Conservation (phyloP, 2,888 invertebrate genomes). For the Pollenia griseotomentosa region DNA sequence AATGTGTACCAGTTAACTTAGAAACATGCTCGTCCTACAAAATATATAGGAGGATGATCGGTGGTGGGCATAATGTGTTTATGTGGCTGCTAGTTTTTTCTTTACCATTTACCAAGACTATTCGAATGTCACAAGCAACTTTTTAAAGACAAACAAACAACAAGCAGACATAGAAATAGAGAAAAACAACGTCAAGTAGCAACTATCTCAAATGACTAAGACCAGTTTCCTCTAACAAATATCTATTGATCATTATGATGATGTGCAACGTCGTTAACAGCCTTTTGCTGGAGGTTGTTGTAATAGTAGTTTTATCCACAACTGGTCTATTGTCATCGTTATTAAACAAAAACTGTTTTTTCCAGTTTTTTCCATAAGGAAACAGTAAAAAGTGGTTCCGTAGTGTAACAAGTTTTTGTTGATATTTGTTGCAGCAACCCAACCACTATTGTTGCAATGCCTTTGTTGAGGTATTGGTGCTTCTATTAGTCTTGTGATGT, state of each 20-base stretch:
- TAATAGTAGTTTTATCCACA: constrained; percentile 14
- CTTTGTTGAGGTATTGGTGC: constrained; percentile 8
- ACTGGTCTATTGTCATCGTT: constrained; percentile 25
- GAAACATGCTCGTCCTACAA: too few species aligned
- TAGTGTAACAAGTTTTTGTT: constrained; percentile 43
- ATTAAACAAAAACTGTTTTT: constrained; percentile 2
- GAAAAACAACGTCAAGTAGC: constrained; percentile 1
- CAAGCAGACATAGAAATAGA: not conserved
- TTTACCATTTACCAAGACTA: constrained; percentile 33
- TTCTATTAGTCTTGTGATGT: constrained; percentile 54
- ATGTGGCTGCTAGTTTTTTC: constrained; percentile 13
- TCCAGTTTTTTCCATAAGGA: constrained; percentile 8
- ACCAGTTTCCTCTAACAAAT: constrained; percentile 19
- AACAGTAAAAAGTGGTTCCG: constrained; percentile 42
- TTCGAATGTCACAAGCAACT: constrained; percentile 66
- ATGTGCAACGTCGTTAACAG: constrained; percentile 5
- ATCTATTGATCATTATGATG: constrained; percentile 26
- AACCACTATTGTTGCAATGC: constrained; percentile 31
- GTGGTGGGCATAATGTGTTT: constrained; percentile 4
- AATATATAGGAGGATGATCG: not conserved
- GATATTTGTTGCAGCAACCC: constrained; percentile 2
- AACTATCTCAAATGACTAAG: not conserved
- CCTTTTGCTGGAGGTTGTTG: not conserved
- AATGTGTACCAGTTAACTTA: not conserved
- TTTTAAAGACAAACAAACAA: constrained; percentile 26